Percentiles rank a stretch among this genome's conserved stretches.
Evolutionary conservation across 2,113 vertebrate genomes (phyloP).

Genomic region (Tachysurus vachellii): DNA sequence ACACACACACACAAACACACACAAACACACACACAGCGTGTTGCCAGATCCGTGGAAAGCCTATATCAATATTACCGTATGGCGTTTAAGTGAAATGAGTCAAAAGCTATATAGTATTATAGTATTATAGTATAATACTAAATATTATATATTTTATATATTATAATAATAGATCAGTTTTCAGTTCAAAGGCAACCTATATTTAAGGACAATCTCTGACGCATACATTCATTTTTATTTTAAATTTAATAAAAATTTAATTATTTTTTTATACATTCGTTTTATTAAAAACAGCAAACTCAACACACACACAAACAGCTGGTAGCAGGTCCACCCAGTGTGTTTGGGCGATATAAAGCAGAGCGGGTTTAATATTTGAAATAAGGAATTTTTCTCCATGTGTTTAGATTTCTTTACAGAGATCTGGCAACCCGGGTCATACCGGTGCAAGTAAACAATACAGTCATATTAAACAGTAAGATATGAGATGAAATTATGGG

Average conservation of each 20-base stretch:
- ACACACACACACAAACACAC: neutral
- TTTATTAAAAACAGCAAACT: no score
- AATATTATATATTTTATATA: no score
- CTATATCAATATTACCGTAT: neutral
- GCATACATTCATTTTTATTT: no score
- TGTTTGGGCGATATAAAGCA: neutral
- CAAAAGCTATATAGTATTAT: neutral
- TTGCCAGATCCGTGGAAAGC: neutral
- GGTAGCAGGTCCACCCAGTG: neutral
- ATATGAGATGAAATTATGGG: neutral
- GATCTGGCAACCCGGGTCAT: neutral
- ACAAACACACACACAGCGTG: neutral
- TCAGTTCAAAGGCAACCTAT: no score
- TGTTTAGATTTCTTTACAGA: neutral
- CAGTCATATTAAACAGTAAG: neutral
- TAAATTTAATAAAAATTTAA: no score
- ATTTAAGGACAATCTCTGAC: neutral
- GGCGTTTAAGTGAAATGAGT: neutral
- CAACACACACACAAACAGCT: neutral
- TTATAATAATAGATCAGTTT: neutral
- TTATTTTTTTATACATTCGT: no score
- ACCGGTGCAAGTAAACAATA: conserved; percentile 38
- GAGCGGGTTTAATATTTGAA: neutral
- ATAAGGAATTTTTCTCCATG: neutral
- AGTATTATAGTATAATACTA: no score